Evolutionary conservation across 2,113 vertebrate species (phyloP).

Genomic region (Xiphias gladius): DNA sequence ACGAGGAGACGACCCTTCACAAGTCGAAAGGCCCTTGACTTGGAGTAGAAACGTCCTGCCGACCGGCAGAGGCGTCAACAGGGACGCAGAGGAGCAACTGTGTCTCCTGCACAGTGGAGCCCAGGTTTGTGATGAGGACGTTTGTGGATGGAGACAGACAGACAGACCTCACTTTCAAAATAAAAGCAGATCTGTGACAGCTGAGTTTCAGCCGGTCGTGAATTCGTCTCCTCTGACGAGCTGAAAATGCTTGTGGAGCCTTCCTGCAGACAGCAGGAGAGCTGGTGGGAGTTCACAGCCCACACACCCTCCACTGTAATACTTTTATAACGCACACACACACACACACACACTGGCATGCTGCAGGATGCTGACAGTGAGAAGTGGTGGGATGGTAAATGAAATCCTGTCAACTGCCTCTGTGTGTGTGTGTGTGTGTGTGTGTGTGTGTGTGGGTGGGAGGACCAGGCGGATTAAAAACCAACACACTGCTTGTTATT

Average conservation of each 20-base stretch:
- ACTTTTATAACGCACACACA: slow-evolving; percentile 25
- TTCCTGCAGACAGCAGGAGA: slow-evolving; percentile 44
- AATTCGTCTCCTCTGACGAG: slow-evolving; percentile 23
- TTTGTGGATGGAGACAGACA: no score
- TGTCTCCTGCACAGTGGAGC: no score
- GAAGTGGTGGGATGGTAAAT: slow-evolving; percentile 52
- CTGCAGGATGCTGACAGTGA: slow-evolving; percentile 37
- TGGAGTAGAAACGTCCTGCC: no score
- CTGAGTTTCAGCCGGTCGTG: slow-evolving; percentile 47
- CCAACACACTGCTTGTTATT: slow-evolving; percentile 21
- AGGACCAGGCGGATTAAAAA: slow-evolving; percentile 25
- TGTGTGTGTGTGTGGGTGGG: slow-evolving; percentile 35
- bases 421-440: slow-evolving; percentile 47
- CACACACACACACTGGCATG: slow-evolving; percentile 11
- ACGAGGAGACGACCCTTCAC: no score
- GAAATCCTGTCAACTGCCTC: slow-evolving; percentile 54
- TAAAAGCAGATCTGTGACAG: slow-evolving; percentile 36
- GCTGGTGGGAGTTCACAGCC: slow-evolving; percentile 41
- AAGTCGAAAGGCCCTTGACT: no score
- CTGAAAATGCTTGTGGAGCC: slow-evolving; percentile 15
- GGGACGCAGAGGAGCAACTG: no score
- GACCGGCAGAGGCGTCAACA: no score
- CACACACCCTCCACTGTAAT: slow-evolving; percentile 37
- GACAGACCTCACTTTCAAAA: slow-evolving; percentile 21
- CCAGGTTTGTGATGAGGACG: no score